Base-by-base conservation (phyloP, 2,113 vertebrate species). In the Meriones unguiculatus region DNA sequence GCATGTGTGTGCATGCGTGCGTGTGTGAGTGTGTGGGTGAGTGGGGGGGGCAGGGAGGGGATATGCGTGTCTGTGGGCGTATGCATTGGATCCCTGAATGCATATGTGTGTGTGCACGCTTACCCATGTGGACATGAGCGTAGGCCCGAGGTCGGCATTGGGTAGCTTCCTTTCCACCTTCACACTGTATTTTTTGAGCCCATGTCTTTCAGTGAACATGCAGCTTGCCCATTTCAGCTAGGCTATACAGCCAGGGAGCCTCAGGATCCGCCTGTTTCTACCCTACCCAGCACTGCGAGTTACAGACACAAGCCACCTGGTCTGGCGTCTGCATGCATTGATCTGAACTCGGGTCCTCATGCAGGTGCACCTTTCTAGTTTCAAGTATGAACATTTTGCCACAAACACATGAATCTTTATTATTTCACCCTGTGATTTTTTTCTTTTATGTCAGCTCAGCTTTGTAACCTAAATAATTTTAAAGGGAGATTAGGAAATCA, bases 391-490 rank as follows among this genome's bases (percentile, higher is more conserved):
- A 82, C n/a, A 69, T 69, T 46, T 72, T 94, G 65, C 30, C 24
- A 67, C 65, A 9, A 73, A 84, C 17, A 28, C 1, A 18, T 62
- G 18, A 82, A 22, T 50, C 17, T 92, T 92, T n/a, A 72, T 86
- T 78, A 75, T 80, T 85, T 62, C 82, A 62, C 8, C 13, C 62
- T 52, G 9, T 59, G 1, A 70, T 91, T 94, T 93, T 91, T 94
- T 93, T 30, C 25, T 65, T 95, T 87, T 84, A 77, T 57, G 41
- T 93, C 13, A 89, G 11, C 8, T 91, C 17, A 38, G 7, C 80
- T 93, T 93, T 76, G 46, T 85, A 46, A 11, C 72, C 70, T 91
- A 64, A 85, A 65, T 76, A 38, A 69, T 78, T 91, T 96, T 89
- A 57, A 90, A 80, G 67, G 12, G 35, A 92, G 72, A 69, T 77